These are phyloP conservation scores for Polymixis lichenea DNA, from an alignment of 2,888 invertebrate species.

Conservation along the genomic window DNA sequence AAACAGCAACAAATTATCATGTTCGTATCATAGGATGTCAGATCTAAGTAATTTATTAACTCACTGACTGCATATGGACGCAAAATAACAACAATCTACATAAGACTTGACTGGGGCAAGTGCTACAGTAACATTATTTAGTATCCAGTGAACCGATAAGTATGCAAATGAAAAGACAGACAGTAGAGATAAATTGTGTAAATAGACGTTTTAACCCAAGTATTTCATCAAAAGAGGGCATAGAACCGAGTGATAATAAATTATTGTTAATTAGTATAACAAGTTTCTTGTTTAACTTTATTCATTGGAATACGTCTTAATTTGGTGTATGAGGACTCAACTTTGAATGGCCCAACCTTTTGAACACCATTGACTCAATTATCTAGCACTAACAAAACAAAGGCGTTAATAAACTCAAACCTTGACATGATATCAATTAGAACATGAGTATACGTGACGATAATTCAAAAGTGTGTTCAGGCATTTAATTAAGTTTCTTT, in stretches of 20 bases:
- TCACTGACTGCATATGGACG: constrained; percentile 44
- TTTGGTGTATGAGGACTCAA: constrained; percentile 26
- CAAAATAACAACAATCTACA: constrained; percentile 67
- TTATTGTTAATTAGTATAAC: constrained; percentile 33
- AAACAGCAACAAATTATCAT: constrained; percentile 63
- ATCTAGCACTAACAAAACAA: constrained; percentile 43
- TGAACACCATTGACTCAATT: constrained; percentile 45
- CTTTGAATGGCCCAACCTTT: constrained; percentile 55
- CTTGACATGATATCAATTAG: constrained; percentile 54
- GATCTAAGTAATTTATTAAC: constrained; percentile 68
- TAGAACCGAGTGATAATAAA: constrained; percentile 49
- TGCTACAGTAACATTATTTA: constrained; percentile 70
- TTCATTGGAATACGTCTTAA: constrained; percentile 42
- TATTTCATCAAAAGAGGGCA: constrained; percentile 53
- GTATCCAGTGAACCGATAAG: constrained; percentile 72
- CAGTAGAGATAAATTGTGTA: constrained; percentile 64
- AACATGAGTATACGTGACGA: constrained; percentile 29
- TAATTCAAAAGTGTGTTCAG: constrained; percentile 17
- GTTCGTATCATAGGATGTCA: constrained; percentile 65
- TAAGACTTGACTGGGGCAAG: constrained; percentile 65
- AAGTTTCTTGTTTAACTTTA: constrained; percentile 33
- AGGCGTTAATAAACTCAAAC: constrained; percentile 31
- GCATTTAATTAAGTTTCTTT: constrained; percentile 15
- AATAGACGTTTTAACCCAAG: constrained; percentile 60
- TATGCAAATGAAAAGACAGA: constrained; percentile 72